Base-by-base conservation (phyloP, 1,140 invertebrate genomes). In the Drosophila aff. region DNA sequence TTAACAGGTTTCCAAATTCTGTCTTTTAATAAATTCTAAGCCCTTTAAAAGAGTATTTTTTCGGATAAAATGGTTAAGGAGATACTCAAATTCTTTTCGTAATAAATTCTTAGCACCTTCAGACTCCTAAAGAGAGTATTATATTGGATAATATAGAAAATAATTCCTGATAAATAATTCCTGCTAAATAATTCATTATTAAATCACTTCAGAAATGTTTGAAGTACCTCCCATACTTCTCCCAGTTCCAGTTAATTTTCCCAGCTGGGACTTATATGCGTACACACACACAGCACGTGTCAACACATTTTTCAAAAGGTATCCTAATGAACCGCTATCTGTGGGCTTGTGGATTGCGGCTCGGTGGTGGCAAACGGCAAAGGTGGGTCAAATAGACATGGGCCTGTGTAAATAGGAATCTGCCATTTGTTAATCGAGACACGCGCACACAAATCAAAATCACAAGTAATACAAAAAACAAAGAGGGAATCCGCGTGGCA, bases 371-470 rank as follows among this genome's bases (percentile, higher is more conserved):
- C 36, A 23, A n/a, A 21, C 21, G 50, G 50, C 31, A 13, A 53
- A 53, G 53, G 53, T 57, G 36, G 38, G 53, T 57, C 53, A 40
- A 65, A 33, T 65, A 62, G 57, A 31, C 62, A 65, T 15, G 38
- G 62, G 52, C 28, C 36, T 63, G 50, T 8, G 46, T 23, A 75
- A 47, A 75, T 49, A 76, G 13, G 46, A 64, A 76, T 57, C 59
- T 38, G 50, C 23, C 60, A 76, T 76, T 76, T 76, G 73, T 76
- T 76, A 76, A 76, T 76, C 73, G 73, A 49, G 61, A 64, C 73
- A 76, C 73, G 73, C 71, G 47, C 71, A 76, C 43, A 44, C 50
- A 76, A 76, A 76, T 76, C 73, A 55, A 57, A 76, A 75, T 76
- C 73, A 57, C 41, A 76, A 76, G 63, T 53, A 76, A 44, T 36